Conservation (phyloP, 1,140 invertebrate genomes). For the Achroia grisella region DNA sequence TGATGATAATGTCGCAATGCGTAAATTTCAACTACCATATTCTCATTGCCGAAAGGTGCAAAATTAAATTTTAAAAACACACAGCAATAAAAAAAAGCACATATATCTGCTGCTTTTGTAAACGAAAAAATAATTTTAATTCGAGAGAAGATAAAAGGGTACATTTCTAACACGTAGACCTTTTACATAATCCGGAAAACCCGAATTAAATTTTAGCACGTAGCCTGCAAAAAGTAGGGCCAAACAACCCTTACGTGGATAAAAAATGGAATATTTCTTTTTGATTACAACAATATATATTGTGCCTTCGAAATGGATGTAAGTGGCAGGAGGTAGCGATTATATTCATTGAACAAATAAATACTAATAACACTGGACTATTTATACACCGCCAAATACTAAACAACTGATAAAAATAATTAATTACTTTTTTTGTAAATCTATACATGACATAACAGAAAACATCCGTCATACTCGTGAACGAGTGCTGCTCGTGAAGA, state of each 20-base stretch:
- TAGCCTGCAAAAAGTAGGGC: conserved; percentile 43
- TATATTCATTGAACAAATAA: background rate
- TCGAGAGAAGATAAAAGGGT: conserved; percentile 15
- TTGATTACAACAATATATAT: conserved; percentile 73
- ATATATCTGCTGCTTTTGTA: no score
- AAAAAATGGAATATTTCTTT: conserved; percentile 71
- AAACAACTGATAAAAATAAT: background rate
- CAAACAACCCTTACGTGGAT: conserved; percentile 53
- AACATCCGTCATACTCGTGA: no score
- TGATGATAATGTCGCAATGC: no score
- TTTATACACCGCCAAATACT: no score
- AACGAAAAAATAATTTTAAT: conserved; percentile 9
- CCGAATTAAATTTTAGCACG: conserved; percentile 70
- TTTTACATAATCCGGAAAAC: conserved; percentile 65
- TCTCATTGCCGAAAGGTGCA: no score
- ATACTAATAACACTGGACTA: no score
- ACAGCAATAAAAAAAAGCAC: no score
- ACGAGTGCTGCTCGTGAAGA: no score
- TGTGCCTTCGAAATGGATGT: conserved; percentile 32
- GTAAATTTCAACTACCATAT: no score
- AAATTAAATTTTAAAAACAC: no score
- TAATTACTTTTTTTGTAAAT: no score
- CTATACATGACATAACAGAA: no score
- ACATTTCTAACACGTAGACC: conserved; percentile 24
- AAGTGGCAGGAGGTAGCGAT: conserved; percentile 13